Evolutionary conservation across 1,140 invertebrate genomes (phyloP), one percentile per base, ranked within the genome.

Genomic region (Euwallacea fornicatus): DNA sequence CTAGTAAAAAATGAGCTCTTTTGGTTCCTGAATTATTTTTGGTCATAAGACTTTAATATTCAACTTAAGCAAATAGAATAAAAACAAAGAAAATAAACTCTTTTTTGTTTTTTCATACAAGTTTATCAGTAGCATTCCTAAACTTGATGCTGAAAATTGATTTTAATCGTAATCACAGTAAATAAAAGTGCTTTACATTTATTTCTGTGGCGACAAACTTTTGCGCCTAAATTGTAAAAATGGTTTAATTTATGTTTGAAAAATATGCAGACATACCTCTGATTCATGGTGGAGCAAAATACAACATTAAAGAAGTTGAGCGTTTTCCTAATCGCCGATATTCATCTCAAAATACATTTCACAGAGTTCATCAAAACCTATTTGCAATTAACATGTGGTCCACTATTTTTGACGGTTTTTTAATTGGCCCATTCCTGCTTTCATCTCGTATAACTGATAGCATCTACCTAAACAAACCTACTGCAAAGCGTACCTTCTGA

Each of bases 271-370:
- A 60, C 42, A 60, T 60, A 33, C 43, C 54, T 53, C 7, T 55
- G 10, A 73, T 43, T 54, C 59, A 69, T 21, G 63, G n/a, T 33
- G n/a, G 15, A 41, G 60, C 43, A 55, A 42, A 11, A 15, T 53
- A 8, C 50, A 21, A 72, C 33, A 41, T 42, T 72, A 41, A 11
- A 65, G 46, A 59, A 68, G n/a, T 42, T 42, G 16, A 56, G 13
- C 33, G 10, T 58, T 69, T 42, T 43, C 54, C 21, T 41, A 58
- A 63, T 54, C 10, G 9, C 11, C 6, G 53, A 33, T 53, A 15
- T 66, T 42, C 54, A 3, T 54, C 7, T 63, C 47, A 42, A 53
- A 65, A 73, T 7, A 55, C n/a, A 58, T 60, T 60, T 60, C 21
- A 33, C 21, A 33, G 4, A 33, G 21, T 4, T 33, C 21, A 33